Base-by-base conservation (phyloP, 2,888 invertebrate species). In the Charanyca ferruginea region DNA sequence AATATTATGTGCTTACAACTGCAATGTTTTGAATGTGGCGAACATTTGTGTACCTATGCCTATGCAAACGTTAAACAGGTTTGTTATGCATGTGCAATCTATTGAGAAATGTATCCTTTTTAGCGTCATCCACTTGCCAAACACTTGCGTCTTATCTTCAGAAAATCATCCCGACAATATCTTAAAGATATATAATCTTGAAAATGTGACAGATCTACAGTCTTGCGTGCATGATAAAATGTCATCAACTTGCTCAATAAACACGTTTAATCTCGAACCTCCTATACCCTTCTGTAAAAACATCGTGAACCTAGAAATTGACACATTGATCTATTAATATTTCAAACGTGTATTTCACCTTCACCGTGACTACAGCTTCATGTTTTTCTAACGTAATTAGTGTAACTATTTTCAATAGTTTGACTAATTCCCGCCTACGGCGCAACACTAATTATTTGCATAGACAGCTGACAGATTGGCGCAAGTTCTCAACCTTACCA, bases 381-480 rank as follows among this genome's bases (percentile, higher is more conserved):
- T 73, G 62, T 76, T 73, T 64, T 71, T 49, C 49, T 52, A 55
- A 64, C 63, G 66, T 68, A 77, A 75, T 76, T 77, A 77, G 61
- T 68, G 48, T 23, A 60, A 71, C 85, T 86, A 86, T 89, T 90
- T 88, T 80, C 77, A 83, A 83, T 77, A 75, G 73, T 85, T 87
- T 83, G 87, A 88, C 85, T 87, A 88, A 89, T 86, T 66, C 73
- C 71, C 87, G 81, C 89, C 87, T 88, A 89, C 90, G 55, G 52
- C 47, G 57, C 58, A 75, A 67, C 74, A 85, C 87, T 89, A 88
- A 89, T 90, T 88, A 88, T 81, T 81, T 76, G 66, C 85, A 83
- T 73, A 80, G 80, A 81, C 83, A 77, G 84, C 68, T 86, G 86
- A 86, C 84, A 86, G 81, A 85, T 86, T 82, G 83, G 79, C 83